Percentiles rank a stretch among this genome's conserved stretches.
Evolutionary conservation across 2,113 vertebrate genomes (phyloP).

Genomic region (Pantherophis guttatus): DNA sequence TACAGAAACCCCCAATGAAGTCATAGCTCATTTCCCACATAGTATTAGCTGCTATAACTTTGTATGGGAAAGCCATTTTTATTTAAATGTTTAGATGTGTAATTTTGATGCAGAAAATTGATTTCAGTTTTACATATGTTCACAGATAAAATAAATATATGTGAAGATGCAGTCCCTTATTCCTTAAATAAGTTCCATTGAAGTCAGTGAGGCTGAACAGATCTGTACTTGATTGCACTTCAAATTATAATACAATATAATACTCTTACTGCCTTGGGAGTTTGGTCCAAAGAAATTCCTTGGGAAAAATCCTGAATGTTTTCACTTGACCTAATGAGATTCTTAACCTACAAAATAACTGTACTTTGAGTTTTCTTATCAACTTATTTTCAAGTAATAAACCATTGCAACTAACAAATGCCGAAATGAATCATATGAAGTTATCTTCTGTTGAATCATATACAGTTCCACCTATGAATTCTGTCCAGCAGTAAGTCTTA

Average conservation of each 20-base stretch:
- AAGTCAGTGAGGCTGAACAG: background rate
- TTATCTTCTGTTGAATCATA: background rate
- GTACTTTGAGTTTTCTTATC: conserved; percentile 23
- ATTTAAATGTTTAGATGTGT: background rate
- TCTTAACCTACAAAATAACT: conserved; percentile 1
- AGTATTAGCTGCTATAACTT: background rate
- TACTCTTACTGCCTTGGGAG: background rate
- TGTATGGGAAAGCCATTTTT: background rate
- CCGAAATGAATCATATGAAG: background rate
- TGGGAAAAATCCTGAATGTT: background rate
- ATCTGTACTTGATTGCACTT: background rate
- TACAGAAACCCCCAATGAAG: background rate
- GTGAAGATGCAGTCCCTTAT: background rate
- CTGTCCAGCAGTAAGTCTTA: background rate
- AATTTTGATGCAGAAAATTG: background rate
- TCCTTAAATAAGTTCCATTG: background rate
- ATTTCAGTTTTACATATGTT: background rate
- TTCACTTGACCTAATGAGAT: conserved; percentile 12
- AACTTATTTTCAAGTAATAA: background rate
- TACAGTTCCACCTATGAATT: background rate
- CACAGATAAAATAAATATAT: background rate
- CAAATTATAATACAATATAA: background rate
- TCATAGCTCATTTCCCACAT: background rate
- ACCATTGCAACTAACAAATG: background rate
- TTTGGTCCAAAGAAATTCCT: background rate